Evolutionary conservation across 1,140 invertebrate genomes (phyloP).

Genomic region (Heliconius hewitsoni): DNA sequence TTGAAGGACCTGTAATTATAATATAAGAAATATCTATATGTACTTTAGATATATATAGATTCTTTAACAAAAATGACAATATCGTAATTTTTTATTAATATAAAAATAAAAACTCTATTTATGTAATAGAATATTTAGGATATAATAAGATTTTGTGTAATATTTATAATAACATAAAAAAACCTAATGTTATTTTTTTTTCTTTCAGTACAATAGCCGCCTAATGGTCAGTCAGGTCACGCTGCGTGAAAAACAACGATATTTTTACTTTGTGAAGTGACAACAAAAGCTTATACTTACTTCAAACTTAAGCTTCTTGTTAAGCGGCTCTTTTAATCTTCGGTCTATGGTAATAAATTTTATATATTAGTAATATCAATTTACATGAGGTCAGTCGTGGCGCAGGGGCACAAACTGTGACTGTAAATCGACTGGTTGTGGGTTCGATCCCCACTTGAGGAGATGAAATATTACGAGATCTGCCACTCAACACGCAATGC

Average conservation of each 20-base stretch:
- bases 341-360: neutral
- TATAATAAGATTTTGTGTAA: neutral
- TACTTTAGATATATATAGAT: no score
- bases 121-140: neutral
- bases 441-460: no score
- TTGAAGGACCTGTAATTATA: no score
- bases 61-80: no score
- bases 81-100: no score
- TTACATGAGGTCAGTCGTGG: no score
- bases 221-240: conserved; percentile 67
- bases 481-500: no score
- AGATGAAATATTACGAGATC: no score
- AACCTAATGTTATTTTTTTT: neutral
- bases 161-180: neutral
- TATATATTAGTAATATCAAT: no score
- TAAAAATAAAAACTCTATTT: neutral
- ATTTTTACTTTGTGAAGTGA: conserved; percentile 40
- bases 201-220: conserved; percentile 47
- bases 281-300: neutral
- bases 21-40: no score
- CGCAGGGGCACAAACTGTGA: no score
- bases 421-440: no score
- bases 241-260: conserved; percentile 67
- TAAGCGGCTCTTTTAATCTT: neutral
- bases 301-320: neutral